These are phyloP conservation scores for Boulengeromyrus knoepffleri DNA, from an alignment of 2,113 vertebrate species.

Conservation along the genomic window DNA sequence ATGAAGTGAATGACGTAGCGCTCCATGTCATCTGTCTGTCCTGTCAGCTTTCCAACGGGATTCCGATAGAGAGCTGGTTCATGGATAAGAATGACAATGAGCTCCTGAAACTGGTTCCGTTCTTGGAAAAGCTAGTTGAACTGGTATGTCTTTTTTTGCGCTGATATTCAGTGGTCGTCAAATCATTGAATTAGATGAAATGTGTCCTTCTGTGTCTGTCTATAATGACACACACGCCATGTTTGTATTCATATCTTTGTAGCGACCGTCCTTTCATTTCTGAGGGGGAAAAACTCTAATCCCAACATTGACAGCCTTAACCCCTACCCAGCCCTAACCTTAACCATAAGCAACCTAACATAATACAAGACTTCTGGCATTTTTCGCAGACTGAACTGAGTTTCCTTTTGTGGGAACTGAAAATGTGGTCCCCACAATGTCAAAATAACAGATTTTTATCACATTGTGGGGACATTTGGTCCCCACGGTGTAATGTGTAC, in stretches of 20 bases:
- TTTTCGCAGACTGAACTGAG: neutral
- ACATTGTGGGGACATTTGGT: too few species aligned
- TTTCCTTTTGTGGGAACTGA: too few species aligned
- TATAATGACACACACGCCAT: neutral
- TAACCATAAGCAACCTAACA: neutral
- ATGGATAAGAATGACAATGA: constrained; percentile 99
- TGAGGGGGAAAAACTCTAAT: neutral
- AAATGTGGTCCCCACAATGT: too few species aligned
- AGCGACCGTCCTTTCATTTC: neutral
- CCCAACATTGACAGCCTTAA: neutral
- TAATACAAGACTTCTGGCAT: neutral
- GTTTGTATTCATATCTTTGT: too few species aligned
- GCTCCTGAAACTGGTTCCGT: constrained; percentile 95
- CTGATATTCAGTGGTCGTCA: neutral
- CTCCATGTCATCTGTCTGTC: neutral
- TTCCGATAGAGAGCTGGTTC: constrained; percentile 99
- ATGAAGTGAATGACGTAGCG: neutral
- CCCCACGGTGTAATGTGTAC: neutral
- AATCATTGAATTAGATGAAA: neutral
- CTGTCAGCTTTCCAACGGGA: constrained; percentile 90
- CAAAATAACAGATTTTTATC: too few species aligned
- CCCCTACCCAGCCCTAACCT: neutral
- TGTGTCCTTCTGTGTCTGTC: neutral
- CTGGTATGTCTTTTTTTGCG: constrained; percentile 65
- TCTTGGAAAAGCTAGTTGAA: constrained; percentile 97